These are phyloP conservation scores for Euleptes europaea DNA, from an alignment of 2,113 vertebrate species.

Conservation along the genomic window DNA sequence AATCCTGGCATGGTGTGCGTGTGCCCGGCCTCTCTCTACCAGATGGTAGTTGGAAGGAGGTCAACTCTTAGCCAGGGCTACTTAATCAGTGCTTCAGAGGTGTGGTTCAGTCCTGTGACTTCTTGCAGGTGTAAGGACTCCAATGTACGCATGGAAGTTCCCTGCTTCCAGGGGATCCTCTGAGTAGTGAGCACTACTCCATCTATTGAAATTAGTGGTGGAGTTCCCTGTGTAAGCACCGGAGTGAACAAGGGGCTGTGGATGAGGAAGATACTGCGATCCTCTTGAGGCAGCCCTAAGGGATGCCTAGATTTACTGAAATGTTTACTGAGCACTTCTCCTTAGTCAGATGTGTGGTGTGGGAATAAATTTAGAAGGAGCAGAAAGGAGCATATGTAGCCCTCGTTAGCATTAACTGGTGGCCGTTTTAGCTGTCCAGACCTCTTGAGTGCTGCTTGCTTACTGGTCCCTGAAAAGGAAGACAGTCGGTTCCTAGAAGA, in stretches of 20 bases:
- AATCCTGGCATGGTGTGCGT: too few relatives aligned
- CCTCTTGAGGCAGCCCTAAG: not conserved
- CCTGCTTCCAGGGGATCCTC: not conserved
- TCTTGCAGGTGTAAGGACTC: not conserved
- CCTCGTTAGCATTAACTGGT: not conserved
- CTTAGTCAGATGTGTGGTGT: not conserved
- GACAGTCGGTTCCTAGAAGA: not conserved
- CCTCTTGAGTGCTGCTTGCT: not conserved
- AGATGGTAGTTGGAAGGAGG: too few relatives aligned
- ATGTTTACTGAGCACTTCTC: not conserved
- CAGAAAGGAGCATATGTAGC: not conserved
- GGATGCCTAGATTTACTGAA: not conserved
- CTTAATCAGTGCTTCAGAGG: not conserved
- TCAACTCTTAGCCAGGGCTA: too few relatives aligned
- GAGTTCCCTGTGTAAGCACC: not conserved
- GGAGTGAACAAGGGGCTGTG: not conserved
- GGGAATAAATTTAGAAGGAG: not conserved
- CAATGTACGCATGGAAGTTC: not conserved
- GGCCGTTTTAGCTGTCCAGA: not conserved
- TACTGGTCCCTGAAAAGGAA: not conserved
- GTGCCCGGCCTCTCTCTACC: too few relatives aligned
- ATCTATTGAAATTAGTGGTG: not conserved
- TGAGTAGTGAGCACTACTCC: not conserved
- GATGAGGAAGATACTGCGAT: too few relatives aligned
- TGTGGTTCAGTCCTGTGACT: not conserved